phyloP scores from a whole-genome alignment of 2,113 vertebrate species.

The Larimichthys crocea region DNA sequence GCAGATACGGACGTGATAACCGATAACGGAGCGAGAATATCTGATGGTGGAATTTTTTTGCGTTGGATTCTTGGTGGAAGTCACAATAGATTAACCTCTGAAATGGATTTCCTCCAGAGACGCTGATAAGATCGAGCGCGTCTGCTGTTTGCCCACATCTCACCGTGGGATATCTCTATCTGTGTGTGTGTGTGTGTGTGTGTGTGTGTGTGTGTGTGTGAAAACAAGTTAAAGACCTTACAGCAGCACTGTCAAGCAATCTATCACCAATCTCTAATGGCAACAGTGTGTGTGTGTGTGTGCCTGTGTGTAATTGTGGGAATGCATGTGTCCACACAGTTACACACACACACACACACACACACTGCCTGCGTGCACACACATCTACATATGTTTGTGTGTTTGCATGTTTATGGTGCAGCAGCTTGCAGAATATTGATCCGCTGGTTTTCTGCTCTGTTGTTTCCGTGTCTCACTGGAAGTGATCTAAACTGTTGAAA shows the following conservation, averaged over 20 bases:
- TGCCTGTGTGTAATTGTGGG: background rate
- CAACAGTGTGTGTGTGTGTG: background rate
- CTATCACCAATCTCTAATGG: constrained; percentile 1
- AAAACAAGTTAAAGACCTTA: constrained; percentile 4
- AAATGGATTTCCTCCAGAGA: constrained; percentile 29
- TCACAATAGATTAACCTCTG: constrained; percentile 26
- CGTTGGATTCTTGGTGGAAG: background rate
- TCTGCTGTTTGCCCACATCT: constrained; percentile 3
- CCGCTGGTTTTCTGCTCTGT: background rate
- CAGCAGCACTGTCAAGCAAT: constrained; percentile 8
- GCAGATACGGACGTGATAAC: background rate
- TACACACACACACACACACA: too few relatives aligned
- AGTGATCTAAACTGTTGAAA: background rate
- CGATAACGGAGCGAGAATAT: background rate
- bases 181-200: constrained; percentile 5
- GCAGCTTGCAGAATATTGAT: background rate
- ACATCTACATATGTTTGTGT: background rate
- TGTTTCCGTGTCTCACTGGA: background rate
- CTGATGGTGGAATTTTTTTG: background rate
- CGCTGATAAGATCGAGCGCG: constrained; percentile 15
- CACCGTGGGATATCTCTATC: background rate
- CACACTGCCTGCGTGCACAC: background rate
- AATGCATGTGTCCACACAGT: background rate
- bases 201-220: background rate
- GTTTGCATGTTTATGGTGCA: background rate